phyloP scores from a whole-genome alignment of 2,113 vertebrate genomes.

The Telmatochromis sp. region DNA sequence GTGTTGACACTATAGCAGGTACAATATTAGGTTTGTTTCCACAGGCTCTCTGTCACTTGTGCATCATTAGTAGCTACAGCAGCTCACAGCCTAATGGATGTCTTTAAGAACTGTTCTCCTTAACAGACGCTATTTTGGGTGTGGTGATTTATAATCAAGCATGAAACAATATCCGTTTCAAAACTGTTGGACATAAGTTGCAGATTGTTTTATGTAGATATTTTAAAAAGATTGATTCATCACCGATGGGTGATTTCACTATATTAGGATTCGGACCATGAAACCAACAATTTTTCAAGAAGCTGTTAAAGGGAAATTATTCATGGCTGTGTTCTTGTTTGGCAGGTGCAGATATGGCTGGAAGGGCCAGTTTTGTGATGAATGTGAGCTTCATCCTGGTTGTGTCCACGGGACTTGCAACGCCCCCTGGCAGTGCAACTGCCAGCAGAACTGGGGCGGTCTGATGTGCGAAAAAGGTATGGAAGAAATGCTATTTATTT shows the following conservation, averaged over 20 bases:
- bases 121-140: neutral
- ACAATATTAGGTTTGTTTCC: neutral
- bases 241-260: neutral
- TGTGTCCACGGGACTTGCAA: conserved; percentile 91
- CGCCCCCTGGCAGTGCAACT: conserved; percentile 88
- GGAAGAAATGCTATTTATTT: neutral
- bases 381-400: conserved; percentile 87
- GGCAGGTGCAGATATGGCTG: conserved; percentile 92
- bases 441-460: conserved; percentile 97
- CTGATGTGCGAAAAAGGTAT: conserved; percentile 94
- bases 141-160: neutral
- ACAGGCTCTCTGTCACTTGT: neutral
- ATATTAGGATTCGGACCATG: neutral
- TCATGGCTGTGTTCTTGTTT: neutral
- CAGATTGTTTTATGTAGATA: neutral
- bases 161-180: neutral
- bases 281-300: neutral
- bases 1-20: neutral
- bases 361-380: conserved; percentile 90
- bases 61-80: neutral
- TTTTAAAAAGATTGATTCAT: neutral
- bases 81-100: neutral
- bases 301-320: neutral
- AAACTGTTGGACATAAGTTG: neutral
- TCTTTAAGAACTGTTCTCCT: neutral